Evolutionary conservation across 2,888 invertebrate species (phyloP).

Genomic region (Scelioninae gen. 1): DNA sequence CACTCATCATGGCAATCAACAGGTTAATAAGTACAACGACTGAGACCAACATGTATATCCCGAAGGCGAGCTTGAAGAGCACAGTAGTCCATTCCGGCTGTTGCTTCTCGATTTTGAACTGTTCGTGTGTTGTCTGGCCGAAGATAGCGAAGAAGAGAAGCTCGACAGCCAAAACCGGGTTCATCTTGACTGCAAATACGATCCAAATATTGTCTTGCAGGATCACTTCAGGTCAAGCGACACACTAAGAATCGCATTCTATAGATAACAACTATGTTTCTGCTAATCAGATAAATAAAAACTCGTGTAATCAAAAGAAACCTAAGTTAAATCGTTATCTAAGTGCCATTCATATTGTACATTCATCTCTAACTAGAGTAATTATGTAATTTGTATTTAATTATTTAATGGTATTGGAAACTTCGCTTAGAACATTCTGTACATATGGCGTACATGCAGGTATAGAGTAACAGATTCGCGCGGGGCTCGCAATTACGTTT

Average conservation of each 20-base stretch:
- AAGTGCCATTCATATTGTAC: conserved; percentile 58
- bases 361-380: conserved; percentile 39
- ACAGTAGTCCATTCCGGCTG: conserved; percentile 94
- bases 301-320: conserved; percentile 46
- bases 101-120: conserved; percentile 90
- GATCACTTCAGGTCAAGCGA: conserved; percentile 44
- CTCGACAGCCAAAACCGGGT: conserved; percentile 96
- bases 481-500: no score
- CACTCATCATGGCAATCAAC: conserved; percentile 99
- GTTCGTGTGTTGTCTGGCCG: conserved; percentile 95
- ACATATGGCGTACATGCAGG: conserved; percentile 63
- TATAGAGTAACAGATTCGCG: no score
- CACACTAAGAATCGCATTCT: conserved; percentile 53
- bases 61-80: conserved; percentile 94
- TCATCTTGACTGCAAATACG: conserved; percentile 90
- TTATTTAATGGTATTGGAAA: conserved; percentile 36
- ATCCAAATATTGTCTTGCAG: conserved; percentile 71
- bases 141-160: conserved; percentile 99
- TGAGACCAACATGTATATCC: conserved; percentile 99
- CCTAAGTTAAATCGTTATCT: no score
- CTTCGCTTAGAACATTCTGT: conserved; percentile 37
- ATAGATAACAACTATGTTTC: conserved; percentile 39
- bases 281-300: conserved; percentile 38
- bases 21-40: conserved; percentile 99
- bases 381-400: conserved; percentile 37